These are phyloP conservation scores for Bathynomus jamesi DNA, from an alignment of 1,140 invertebrate species.

Conservation along the genomic window DNA sequence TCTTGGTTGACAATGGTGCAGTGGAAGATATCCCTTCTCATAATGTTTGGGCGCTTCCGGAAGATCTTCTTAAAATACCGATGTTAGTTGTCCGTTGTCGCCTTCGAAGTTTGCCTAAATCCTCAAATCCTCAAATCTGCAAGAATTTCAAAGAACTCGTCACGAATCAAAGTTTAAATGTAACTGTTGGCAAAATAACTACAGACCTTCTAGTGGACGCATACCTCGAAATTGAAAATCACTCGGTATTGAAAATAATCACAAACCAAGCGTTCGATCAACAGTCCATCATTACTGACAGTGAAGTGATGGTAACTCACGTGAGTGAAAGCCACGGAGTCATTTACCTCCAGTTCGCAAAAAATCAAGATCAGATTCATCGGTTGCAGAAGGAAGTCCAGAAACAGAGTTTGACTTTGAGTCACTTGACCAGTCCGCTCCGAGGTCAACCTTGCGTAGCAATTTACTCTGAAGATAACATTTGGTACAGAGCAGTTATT, in stretches of 20 bases:
- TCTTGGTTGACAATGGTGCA: neutral
- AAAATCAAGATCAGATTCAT: neutral
- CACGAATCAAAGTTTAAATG: neutral
- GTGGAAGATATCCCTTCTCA: neutral
- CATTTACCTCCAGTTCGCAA: neutral
- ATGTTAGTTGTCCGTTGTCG: neutral
- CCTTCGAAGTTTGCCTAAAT: neutral
- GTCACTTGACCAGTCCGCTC: neutral
- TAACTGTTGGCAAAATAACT: neutral
- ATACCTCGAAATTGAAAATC: neutral
- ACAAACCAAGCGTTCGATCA: neutral
- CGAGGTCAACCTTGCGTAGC: neutral
- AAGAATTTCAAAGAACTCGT: neutral
- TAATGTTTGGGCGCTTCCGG: neutral
- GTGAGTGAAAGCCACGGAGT: neutral
- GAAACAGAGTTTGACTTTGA: neutral
- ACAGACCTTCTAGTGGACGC: neutral
- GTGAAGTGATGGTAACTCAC: neutral
- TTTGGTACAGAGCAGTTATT: neutral
- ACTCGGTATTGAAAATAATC: neutral
- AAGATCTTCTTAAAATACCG: neutral
- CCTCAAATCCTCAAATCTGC: neutral
- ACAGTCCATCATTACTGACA: neutral
- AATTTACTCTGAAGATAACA: neutral
- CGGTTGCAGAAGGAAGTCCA: neutral